phyloP scores from a whole-genome alignment of 2,797 vertebrate species.

The Hybognathus amarus region DNA sequence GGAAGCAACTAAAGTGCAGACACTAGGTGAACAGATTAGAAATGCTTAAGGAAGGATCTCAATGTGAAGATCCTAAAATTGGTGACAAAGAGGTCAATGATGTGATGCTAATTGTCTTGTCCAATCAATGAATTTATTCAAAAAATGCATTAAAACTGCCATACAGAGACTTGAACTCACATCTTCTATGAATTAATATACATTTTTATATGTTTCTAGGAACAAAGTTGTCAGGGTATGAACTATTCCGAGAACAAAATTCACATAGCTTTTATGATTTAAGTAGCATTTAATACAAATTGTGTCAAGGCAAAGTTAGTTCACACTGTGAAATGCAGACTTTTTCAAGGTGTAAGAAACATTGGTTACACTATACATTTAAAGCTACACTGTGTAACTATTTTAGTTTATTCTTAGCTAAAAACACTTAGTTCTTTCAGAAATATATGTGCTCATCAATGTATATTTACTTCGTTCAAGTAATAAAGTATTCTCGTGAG shows the following conservation, averaged over 20 bases:
- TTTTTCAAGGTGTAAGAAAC: background rate
- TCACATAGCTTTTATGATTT: background rate
- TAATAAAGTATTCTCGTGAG: too few relatives aligned
- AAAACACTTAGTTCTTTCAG: too few relatives aligned
- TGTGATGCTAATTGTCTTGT: background rate
- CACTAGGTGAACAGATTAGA: background rate
- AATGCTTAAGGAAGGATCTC: background rate
- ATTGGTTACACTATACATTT: too few relatives aligned
- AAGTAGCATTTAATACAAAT: background rate
- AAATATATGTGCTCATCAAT: too few relatives aligned
- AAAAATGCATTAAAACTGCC: background rate
- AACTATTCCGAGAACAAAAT: background rate
- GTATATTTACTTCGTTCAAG: too few relatives aligned
- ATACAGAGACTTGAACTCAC: background rate
- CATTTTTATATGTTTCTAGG: background rate
- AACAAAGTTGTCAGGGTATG: background rate
- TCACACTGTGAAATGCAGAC: background rate
- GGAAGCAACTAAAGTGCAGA: background rate
- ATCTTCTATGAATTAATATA: background rate
- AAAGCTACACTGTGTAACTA: too few relatives aligned
- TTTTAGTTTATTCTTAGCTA: too few relatives aligned
- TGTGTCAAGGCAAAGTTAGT: background rate
- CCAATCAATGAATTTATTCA: background rate
- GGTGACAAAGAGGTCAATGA: background rate
- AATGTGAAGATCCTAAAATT: constrained; percentile 7